Percentiles rank a stretch among this genome's conserved stretches.
Conservation (phyloP, 2,797 vertebrate genomes). For the Phataginus tetradactyla region DNA sequence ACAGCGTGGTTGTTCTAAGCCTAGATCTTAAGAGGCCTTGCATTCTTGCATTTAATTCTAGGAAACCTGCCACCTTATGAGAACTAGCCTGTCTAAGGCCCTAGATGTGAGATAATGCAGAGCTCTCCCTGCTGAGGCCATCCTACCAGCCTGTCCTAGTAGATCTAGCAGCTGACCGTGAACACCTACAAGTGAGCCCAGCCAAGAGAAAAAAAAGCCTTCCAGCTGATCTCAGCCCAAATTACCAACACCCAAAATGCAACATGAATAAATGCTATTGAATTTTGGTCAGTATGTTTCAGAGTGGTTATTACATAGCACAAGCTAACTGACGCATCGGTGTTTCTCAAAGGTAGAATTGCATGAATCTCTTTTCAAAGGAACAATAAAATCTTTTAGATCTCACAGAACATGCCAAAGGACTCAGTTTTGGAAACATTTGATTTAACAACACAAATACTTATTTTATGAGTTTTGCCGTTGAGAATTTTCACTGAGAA, state of each 20-base stretch:
- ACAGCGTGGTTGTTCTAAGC: neutral
- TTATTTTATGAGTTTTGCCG: neutral
- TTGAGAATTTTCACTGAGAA: constrained; percentile 27
- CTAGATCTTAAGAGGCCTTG: neutral
- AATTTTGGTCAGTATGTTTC: constrained; percentile 13
- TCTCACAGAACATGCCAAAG: neutral
- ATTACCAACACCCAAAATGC: neutral
- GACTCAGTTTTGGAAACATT: neutral
- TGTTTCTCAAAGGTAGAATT: neutral
- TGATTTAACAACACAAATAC: neutral
- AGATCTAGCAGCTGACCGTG: neutral
- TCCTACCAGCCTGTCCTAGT: neutral
- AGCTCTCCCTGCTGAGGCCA: neutral
- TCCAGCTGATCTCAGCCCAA: neutral
- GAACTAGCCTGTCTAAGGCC: neutral
- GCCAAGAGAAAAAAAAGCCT: neutral
- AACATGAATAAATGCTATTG: neutral
- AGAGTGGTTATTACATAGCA: neutral
- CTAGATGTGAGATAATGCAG: neutral
- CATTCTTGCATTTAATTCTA: neutral
- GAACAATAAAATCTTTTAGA: neutral
- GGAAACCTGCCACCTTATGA: neutral
- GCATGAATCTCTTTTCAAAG: neutral
- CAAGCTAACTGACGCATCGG: constrained; percentile 7
- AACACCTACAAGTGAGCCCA: neutral